These are phyloP conservation scores for Passer domesticus DNA, from an alignment of 2,113 vertebrate genomes.

Conservation along the genomic window DNA sequence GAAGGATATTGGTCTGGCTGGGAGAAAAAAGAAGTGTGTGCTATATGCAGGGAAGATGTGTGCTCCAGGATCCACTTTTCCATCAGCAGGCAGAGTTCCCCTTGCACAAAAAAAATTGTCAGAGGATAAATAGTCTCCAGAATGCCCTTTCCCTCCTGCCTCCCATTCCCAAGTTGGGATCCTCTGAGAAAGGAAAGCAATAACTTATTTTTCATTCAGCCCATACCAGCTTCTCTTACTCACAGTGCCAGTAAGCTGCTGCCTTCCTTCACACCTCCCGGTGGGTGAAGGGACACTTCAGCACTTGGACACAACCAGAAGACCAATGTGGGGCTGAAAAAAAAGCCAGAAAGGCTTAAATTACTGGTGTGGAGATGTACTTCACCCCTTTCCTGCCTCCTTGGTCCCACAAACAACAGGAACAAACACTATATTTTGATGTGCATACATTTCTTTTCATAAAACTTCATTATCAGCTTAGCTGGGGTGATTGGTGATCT, in stretches of 20 bases:
- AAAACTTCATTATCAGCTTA: neutral
- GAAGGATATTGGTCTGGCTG: neutral
- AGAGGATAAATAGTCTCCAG: neutral
- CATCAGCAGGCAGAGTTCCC: neutral
- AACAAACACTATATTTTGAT: neutral
- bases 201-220: neutral
- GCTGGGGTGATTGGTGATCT: neutral
- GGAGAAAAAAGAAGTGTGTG: neutral
- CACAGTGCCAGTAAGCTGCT: accelerated
- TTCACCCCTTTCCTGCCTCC: neutral
- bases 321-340: neutral
- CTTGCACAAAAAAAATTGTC: neutral
- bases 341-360: neutral
- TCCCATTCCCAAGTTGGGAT: neutral
- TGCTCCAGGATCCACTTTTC: neutral
- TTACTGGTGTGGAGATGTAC: accelerated
- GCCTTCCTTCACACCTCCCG: neutral
- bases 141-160: neutral
- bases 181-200: neutral
- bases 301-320: neutral
- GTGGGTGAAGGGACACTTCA: neutral
- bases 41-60: neutral
- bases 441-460: neutral
- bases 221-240: neutral
- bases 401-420: neutral